These are phyloP conservation scores for Parauchenoglanis punctatus DNA, from an alignment of 2,797 vertebrate genomes.

Conservation along the genomic window DNA sequence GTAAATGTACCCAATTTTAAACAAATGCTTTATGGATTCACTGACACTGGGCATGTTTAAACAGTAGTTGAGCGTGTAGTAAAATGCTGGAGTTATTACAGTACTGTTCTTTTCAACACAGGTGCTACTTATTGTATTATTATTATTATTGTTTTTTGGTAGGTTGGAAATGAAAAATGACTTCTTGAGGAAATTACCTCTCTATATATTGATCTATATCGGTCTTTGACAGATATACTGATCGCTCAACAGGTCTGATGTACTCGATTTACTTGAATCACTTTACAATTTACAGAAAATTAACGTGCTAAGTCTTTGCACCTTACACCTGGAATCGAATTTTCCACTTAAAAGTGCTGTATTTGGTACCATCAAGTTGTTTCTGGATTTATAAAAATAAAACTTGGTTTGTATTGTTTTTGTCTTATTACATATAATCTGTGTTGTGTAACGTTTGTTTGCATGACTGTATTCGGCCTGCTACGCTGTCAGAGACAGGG, in stretches of 20 bases:
- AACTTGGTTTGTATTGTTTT: neutral
- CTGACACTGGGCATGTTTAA: slow-evolving; percentile 18
- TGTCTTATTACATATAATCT: neutral
- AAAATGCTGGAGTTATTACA: slow-evolving; percentile 12
- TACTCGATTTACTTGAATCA: slow-evolving; percentile 1
- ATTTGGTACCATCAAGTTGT: neutral
- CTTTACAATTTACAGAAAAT: neutral
- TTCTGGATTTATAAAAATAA: slow-evolving; percentile 11
- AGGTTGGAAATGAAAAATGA: neutral
- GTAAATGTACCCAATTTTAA: neutral
- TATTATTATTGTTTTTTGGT: neutral
- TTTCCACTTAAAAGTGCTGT: slow-evolving; percentile 7
- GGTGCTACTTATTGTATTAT: slow-evolving; percentile 33
- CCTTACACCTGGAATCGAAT: neutral
- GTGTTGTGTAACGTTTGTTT: neutral
- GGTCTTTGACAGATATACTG: slow-evolving; percentile 1
- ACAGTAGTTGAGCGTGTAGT: neutral
- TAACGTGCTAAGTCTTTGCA: slow-evolving; percentile 1
- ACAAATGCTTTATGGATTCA: neutral
- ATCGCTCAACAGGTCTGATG: neutral
- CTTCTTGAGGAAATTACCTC: slow-evolving; percentile 11
- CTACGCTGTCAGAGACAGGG: neutral
- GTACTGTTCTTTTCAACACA: slow-evolving; percentile 31
- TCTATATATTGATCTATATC: neutral
- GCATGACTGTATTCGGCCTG: slow-evolving; percentile 15